A percentile compares a stretch with the other conserved stretches of the same genome.
Conservation (phyloP, 2,797 vertebrate species). For the Mus minutoides region DNA sequence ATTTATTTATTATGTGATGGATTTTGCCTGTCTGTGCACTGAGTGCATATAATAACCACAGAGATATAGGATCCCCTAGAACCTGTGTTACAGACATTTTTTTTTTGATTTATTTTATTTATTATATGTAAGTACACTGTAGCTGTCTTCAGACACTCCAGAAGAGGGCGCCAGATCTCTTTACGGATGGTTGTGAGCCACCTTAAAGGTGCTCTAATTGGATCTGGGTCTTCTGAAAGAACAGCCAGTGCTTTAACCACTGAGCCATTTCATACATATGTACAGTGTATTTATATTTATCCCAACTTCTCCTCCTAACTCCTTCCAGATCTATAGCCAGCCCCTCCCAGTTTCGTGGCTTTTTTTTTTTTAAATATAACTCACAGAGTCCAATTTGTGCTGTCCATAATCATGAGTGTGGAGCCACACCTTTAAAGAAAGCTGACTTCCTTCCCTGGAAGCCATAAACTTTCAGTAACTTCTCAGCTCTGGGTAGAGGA, state of each 20-base stretch:
- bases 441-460: not conserved
- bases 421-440: not conserved
- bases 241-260: not conserved
- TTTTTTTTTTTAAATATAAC: not conserved
- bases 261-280: not conserved
- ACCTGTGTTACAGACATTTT: not conserved
- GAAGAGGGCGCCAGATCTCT: too few species aligned
- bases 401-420: not conserved
- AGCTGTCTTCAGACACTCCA: too few species aligned
- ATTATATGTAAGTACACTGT: too few species aligned
- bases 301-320: not conserved
- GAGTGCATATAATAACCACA: not conserved
- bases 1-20: not conserved
- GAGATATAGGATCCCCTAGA: not conserved
- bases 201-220: not conserved
- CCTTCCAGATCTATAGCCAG: not conserved
- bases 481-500: not conserved
- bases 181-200: too few species aligned
- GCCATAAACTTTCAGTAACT: not conserved
- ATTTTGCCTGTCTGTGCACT: not conserved
- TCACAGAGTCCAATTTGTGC: not conserved
- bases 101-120: too few species aligned
- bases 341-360: not conserved
- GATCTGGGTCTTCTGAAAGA: not conserved
- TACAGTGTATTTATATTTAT: not conserved